Base-by-base conservation (phyloP, 64 coral and sea anemone genomes). In the Platygyra sinensis region DNA sequence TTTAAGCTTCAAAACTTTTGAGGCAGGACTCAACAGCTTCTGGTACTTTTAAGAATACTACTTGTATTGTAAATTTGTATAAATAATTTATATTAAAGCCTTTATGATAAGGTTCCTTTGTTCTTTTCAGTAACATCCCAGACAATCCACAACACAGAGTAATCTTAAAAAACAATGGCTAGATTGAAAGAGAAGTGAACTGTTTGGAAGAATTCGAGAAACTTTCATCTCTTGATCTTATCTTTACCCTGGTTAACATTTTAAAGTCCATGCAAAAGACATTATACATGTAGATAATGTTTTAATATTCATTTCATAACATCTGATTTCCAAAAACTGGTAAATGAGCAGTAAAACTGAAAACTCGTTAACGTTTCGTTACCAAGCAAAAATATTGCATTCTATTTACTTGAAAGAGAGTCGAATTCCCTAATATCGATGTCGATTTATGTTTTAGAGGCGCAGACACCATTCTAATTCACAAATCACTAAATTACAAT, bases 41-140 rank as follows among this genome's bases (percentile, higher is more conserved):
- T 52, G 81, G 62, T 85, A 51, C 69, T 51, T 52, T 24, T 46
- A 46, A 65, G 5, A 71, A 67, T 27, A 72, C 62, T 71, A 71
- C 62, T 83, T 65, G 60, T 20, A 65, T 83, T 38, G 30, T 83
- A 25, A 54, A 80, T 15, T 25, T 20, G 62, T 7, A 17, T 83
- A 32, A 83, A 85, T 71, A 67, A 85, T 71, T 85, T 71, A 71
- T 52, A 85, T 71, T 30, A 12, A 71, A 71, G 29, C 27, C 81
- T 72, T 72, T 71, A 85, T 72, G 63, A 10, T 51, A 50, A 5
- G 20, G 38, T 85, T 52, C 81, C 36, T 85, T 85, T 85, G 63
- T 85, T 85, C 81, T 85, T 85, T 85, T 46, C 62, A 67, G 18
- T 36, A 24, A 25, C 39, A 22, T 72, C 24, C 9, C 39, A 69